A percentile compares a stretch with the other conserved stretches of the same genome.
phyloP scores from a whole-genome alignment of 2,113 vertebrate genomes.

The Osmerus eperlanus region DNA sequence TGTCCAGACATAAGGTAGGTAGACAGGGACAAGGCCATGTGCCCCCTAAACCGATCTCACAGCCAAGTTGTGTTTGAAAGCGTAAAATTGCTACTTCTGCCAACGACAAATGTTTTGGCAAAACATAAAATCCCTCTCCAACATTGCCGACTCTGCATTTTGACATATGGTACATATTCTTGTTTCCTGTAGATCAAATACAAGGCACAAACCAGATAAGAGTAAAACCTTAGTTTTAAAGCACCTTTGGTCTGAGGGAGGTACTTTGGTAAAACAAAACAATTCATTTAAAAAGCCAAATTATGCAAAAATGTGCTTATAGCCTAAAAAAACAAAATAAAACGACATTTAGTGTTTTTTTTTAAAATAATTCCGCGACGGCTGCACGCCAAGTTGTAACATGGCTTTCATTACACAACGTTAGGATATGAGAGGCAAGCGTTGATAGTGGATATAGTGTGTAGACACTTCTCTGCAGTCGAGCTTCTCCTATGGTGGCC shows the following conservation, averaged over 20 bases:
- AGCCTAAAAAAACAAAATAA: slow-evolving; percentile 51
- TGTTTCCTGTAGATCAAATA: slow-evolving; percentile 70
- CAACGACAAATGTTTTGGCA: not conserved
- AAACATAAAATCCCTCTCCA: slow-evolving; percentile 7
- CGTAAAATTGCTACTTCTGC: slow-evolving; percentile 21
- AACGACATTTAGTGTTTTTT: slow-evolving; percentile 45
- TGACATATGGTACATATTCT: slow-evolving; percentile 43
- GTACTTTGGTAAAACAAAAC: slow-evolving; percentile 76
- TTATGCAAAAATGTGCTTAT: slow-evolving; percentile 23
- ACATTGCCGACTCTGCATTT: slow-evolving; percentile 6
- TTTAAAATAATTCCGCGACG: slow-evolving; percentile 47
- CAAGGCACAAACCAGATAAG: slow-evolving; percentile 78
- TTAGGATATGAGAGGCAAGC: slow-evolving; percentile 31
- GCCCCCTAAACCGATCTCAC: not conserved
- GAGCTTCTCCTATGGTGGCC: slow-evolving; percentile 37
- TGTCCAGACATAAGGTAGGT: not conserved
- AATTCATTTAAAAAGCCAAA: slow-evolving; percentile 52
- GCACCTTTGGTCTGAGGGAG: slow-evolving; percentile 81
- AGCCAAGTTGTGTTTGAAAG: slow-evolving; percentile 25
- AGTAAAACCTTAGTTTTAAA: slow-evolving; percentile 76
- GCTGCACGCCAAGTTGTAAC: slow-evolving; percentile 45
- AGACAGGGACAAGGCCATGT: not conserved
- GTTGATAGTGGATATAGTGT: not conserved
- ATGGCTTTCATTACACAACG: slow-evolving; percentile 43
- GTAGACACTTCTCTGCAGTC: slow-evolving; percentile 47